These are phyloP conservation scores for Zaprionus camerounensis DNA, from an alignment of 1,140 invertebrate species.

Conservation along the genomic window DNA sequence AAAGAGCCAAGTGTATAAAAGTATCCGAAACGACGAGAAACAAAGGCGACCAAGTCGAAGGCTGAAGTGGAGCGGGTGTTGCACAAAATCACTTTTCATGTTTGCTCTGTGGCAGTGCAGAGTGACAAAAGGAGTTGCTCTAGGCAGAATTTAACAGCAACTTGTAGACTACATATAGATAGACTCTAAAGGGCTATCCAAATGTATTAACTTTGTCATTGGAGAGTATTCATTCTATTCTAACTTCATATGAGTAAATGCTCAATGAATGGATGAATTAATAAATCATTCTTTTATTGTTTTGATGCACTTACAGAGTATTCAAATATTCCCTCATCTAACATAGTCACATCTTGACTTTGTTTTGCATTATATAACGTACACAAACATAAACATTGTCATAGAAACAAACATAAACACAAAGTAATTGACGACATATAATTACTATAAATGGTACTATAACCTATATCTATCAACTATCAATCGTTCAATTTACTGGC, in stretches of 20 bases:
- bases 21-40: conserved; percentile 25
- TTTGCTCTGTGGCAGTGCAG: background rate
- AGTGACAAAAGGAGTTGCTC: background rate
- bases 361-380: too few relatives aligned
- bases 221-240: too few relatives aligned
- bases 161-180: background rate
- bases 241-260: too few relatives aligned
- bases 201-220: background rate
- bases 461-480: too few relatives aligned
- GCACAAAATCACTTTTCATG: conserved; percentile 57
- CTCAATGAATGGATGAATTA: background rate
- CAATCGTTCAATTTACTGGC: too few relatives aligned
- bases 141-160: conserved; percentile 31
- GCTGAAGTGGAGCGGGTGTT: conserved; percentile 50
- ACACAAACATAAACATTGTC: too few relatives aligned
- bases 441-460: too few relatives aligned
- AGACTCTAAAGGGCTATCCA: background rate
- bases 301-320: too few relatives aligned
- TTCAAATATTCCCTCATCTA: too few relatives aligned
- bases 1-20: conserved; percentile 39
- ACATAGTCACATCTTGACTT: too few relatives aligned
- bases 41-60: conserved; percentile 44
- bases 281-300: background rate
- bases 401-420: too few relatives aligned
- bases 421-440: too few relatives aligned